Conservation (phyloP, 2,797 vertebrate species). For the Poecilia velifera region DNA sequence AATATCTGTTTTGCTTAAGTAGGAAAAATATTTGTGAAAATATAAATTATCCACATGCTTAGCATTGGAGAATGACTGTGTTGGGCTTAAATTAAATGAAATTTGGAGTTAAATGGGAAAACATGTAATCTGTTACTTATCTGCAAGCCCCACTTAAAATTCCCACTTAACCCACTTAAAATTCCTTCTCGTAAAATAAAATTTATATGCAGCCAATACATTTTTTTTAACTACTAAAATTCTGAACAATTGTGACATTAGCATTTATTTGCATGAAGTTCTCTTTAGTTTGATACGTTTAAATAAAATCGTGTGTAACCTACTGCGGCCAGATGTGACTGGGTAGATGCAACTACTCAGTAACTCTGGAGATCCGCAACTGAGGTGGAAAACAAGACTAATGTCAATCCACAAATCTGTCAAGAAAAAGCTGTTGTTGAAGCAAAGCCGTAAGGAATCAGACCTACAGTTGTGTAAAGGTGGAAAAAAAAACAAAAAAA, state of each 20-base stretch:
- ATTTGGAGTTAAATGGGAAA: neutral
- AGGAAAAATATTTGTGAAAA: neutral
- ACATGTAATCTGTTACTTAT: neutral
- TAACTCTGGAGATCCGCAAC: neutral
- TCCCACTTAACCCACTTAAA: neutral
- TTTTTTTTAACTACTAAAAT: neutral
- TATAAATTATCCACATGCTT: neutral
- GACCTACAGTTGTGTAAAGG: neutral
- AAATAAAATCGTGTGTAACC: neutral
- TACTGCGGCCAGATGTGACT: neutral
- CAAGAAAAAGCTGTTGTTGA: neutral
- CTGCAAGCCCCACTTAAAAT: neutral
- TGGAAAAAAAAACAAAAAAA: neutral
- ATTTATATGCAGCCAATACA: too few relatives aligned
- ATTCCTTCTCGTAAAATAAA: neutral
- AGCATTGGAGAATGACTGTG: neutral
- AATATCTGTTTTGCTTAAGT: slow-evolving; percentile 3
- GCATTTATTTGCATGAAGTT: neutral
- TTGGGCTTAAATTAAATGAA: neutral
- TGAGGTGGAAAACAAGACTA: neutral
- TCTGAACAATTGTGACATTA: neutral
- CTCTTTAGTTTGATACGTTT: neutral
- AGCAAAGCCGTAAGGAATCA: neutral
- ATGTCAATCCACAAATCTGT: neutral
- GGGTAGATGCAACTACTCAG: neutral